Evolutionary conservation across 2,888 invertebrate genomes (phyloP), one percentile per base, ranked within the genome.

Genomic region (Drosophila subquinaria): DNA sequence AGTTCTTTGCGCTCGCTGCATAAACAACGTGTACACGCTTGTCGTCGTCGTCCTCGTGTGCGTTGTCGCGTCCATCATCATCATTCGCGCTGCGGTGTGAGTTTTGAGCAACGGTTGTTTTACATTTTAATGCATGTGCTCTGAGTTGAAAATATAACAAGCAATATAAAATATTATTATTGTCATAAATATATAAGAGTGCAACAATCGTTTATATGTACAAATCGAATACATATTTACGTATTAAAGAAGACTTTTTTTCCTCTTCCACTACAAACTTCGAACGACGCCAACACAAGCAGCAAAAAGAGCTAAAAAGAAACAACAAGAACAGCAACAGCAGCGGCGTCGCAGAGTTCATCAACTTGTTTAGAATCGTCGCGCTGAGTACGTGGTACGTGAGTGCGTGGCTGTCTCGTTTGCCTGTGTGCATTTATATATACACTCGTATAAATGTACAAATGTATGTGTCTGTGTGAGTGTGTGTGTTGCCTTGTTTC

Each of bases 321-420:
- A 45, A 33, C 17, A 75, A 36, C 30, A 59, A 17, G 48, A 73
- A 15, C 45, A 63, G 35, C 55, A 23, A 23, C 23, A 35, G 53
- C 63, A 45, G 45, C 72, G 53, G 47, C 77, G 79, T 77, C 74
- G 73, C 73, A 90, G 89, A 90, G 89, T 90, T 90, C 89, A 90
- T 90, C 89, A 90, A 90, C 89, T 90, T 90, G 90, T 89, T 90
- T 90, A 90, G 90, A 90, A 90, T 86, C 81, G 81, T 56, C 73
- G 80, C 62, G 69, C 61, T 79, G 76, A 76, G 76, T 78, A 76
- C 82, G 88, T 84, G 88, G 76, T 78, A 76, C 82, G 88, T 84
- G 88, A 85, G 85, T 85, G 82, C 80, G 76, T 81, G 78, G 67
- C 72, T 89, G 75, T 68, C 65, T 80, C 63, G 71, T 73, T 69